Conservation (phyloP, 2,113 vertebrate species). For the Motacilla alba region DNA sequence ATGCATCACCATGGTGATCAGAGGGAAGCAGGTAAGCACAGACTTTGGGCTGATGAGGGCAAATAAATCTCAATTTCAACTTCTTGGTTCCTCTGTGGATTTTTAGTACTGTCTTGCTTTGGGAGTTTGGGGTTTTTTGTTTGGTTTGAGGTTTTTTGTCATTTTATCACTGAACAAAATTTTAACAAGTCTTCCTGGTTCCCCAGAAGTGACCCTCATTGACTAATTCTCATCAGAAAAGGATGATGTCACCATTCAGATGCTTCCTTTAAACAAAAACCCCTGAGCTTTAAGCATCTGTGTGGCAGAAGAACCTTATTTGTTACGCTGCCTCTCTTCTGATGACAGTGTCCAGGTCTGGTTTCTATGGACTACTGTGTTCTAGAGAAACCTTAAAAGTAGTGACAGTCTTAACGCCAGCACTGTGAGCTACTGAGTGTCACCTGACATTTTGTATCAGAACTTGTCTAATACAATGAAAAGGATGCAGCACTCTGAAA, state of each 20-base stretch:
- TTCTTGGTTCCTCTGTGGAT: neutral
- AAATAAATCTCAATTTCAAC: neutral
- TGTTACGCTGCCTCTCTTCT: neutral
- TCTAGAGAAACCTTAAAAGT: neutral
- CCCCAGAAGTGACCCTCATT: neutral
- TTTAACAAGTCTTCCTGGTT: neutral
- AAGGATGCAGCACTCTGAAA: neutral
- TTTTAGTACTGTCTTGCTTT: neutral
- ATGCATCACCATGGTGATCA: slow-evolving; percentile 76
- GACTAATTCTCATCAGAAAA: neutral
- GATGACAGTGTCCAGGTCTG: neutral
- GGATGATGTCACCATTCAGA: neutral
- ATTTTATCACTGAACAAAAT: neutral
- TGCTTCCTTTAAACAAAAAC: neutral
- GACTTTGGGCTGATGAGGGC: neutral
- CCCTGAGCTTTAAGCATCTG: neutral
- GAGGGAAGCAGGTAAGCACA: slow-evolving; percentile 85
- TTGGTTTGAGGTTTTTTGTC: neutral
- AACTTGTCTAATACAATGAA: neutral
- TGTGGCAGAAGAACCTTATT: neutral
- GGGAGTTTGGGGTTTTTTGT: neutral
- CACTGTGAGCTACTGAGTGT: neutral
- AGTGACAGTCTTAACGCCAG: neutral
- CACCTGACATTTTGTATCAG: neutral
- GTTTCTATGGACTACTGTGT: neutral